Evolutionary conservation across 2,113 vertebrate genomes (phyloP).

Genomic region (Tachycineta bicolor): DNA sequence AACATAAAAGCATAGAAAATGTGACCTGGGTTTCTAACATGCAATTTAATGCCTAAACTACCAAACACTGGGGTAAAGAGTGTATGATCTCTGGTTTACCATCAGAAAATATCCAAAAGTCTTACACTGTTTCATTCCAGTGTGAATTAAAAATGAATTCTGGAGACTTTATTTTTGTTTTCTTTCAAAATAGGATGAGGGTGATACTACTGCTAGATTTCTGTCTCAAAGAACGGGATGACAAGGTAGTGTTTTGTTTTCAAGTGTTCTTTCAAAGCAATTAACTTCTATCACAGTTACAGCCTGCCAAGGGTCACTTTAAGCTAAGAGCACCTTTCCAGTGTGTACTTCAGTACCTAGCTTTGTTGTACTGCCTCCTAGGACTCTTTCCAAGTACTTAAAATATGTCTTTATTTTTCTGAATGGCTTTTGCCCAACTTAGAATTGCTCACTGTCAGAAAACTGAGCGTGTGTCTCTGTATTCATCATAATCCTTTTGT

Average conservation of each 20-base stretch:
- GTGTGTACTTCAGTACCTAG: not conserved
- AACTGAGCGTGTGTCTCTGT: not conserved
- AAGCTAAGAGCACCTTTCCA: not conserved
- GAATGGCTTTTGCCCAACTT: not conserved
- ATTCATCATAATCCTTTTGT: not conserved
- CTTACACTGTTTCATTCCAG: not conserved
- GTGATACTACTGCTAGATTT: not conserved
- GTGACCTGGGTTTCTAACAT: not conserved
- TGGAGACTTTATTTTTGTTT: not conserved
- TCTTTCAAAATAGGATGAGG: not conserved
- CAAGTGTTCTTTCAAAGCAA: not conserved
- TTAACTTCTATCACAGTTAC: not conserved
- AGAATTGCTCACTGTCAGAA: not conserved
- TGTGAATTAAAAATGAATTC: not conserved
- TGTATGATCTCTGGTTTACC: not conserved
- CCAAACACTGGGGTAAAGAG: not conserved
- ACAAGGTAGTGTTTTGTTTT: not conserved
- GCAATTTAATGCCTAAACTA: not conserved
- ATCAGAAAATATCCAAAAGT: not conserved
- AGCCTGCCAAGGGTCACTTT: not conserved
- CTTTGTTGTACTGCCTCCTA: not conserved
- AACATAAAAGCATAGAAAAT: not conserved
- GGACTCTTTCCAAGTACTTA: not conserved
- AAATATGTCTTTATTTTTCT: slow-evolving; percentile 6
- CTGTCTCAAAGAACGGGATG: not conserved